Conservation (phyloP, 2,888 invertebrate genomes). For the Xestobium rufovillosum region DNA sequence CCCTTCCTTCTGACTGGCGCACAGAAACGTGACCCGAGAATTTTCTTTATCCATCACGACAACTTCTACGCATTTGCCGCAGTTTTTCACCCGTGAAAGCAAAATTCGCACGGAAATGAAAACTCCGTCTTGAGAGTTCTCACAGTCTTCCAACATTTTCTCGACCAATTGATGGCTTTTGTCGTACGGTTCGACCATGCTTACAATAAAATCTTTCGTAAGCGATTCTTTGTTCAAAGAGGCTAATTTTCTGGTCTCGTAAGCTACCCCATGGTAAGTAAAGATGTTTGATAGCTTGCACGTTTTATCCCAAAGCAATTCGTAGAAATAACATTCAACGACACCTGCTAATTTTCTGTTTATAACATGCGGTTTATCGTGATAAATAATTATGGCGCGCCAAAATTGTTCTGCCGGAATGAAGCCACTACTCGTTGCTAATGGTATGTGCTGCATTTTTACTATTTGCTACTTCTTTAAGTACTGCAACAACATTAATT, state of each 20-base stretch:
- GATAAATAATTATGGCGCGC: constrained; percentile 54
- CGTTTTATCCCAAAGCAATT: constrained; percentile 27
- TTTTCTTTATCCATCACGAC: constrained; percentile 41
- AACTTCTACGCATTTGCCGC: constrained; percentile 34
- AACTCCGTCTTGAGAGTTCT: constrained; percentile 25
- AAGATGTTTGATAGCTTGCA: constrained; percentile 31
- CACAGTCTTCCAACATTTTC: constrained; percentile 24
- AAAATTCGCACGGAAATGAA: constrained; percentile 43
- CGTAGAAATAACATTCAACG: constrained; percentile 30
- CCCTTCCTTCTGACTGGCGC: constrained; percentile 41
- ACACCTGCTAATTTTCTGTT: constrained; percentile 63
- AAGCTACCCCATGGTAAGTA: constrained; percentile 32
- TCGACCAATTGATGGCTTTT: constrained; percentile 28
- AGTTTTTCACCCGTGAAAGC: constrained; percentile 37
- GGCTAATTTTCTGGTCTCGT: constrained; percentile 35
- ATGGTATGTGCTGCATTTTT: constrained; percentile 34
- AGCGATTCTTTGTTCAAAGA: constrained; percentile 29
- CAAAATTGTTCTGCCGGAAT: constrained; percentile 50
- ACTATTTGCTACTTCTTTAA: constrained; percentile 17
- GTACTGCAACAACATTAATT: constrained; percentile 15
- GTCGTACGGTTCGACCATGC: constrained; percentile 32
- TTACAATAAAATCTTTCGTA: constrained; percentile 29
- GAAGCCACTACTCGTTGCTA: constrained; percentile 35
- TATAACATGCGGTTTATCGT: constrained; percentile 61
- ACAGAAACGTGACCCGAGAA: constrained; percentile 43